A percentile compares a stretch with the other conserved stretches of the same genome.
Conservation (phyloP, 23 tunicate genomes). For the Halocynthia roretzi region DNA sequence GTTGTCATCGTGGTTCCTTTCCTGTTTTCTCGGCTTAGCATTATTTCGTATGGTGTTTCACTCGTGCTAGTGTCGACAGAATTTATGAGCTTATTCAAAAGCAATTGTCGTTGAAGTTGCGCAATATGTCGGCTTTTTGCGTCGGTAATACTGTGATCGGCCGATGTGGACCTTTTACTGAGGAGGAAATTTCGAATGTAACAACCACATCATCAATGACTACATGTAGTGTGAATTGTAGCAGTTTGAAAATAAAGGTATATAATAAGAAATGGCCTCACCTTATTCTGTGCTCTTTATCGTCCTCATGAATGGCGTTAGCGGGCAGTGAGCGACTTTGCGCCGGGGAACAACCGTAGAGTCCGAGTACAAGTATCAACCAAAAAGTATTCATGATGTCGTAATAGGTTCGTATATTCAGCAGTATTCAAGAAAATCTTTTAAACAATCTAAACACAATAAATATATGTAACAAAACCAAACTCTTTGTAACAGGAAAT, state of each 20-base stretch:
- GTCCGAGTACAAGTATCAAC: no score
- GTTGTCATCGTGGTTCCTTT: not conserved
- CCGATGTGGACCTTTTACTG: slow-evolving; percentile 9
- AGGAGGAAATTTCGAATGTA: not conserved
- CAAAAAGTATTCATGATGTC: no score
- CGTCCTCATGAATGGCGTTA: not conserved
- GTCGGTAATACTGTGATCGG: slow-evolving; percentile 5
- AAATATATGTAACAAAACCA: no score
- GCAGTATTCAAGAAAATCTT: no score
- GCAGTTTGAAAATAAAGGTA: not conserved
- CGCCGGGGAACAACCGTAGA: no score
- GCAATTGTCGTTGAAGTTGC: not conserved
- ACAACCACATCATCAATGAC: not conserved
- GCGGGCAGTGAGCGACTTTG: no score
- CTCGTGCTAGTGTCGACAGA: slow-evolving; percentile 1
- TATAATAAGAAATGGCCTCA: no score
- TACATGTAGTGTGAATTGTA: not conserved
- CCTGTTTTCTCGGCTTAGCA: not conserved
- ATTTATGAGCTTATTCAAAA: not conserved
- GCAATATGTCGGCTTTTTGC: slow-evolving; percentile 5
- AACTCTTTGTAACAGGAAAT: no score
- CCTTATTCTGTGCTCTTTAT: not conserved
- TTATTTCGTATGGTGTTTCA: not conserved
- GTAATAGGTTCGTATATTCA: no score
- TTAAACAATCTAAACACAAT: no score